A percentile compares a stretch with the other conserved stretches of the same genome.
These are phyloP conservation scores for Lysiphlebus fabarum DNA, from an alignment of 1,140 invertebrate genomes.

Conservation along the genomic window DNA sequence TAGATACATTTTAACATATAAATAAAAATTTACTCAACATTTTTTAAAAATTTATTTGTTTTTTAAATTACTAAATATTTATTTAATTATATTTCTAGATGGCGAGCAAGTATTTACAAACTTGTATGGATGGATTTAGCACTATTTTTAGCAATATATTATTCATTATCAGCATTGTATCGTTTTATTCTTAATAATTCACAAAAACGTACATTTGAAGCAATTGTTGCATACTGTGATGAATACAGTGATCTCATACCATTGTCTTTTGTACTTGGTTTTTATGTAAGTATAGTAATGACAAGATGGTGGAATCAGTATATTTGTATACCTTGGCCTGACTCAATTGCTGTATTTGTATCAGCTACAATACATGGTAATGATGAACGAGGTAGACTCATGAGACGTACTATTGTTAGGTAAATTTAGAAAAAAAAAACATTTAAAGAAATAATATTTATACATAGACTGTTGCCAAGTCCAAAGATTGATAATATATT, in stretches of 20 bases:
- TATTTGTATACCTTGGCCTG: conserved; percentile 73
- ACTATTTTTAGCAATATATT: conserved; percentile 63
- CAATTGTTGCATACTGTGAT: conserved; percentile 74
- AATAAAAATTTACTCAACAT: no score
- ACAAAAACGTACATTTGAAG: conserved; percentile 69
- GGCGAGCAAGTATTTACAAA: conserved; percentile 73
- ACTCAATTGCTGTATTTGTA: conserved; percentile 80
- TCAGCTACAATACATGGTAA: conserved; percentile 72
- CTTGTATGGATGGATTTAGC: conserved; percentile 69
- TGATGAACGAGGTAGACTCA: conserved; percentile 84
- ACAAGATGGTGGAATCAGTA: conserved; percentile 93
- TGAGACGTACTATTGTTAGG: conserved; percentile 83
- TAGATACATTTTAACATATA: not conserved
- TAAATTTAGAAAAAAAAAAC: conserved; percentile 40
- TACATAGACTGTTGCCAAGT: not conserved
- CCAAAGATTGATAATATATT: conserved; percentile 12
- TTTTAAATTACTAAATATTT: no score
- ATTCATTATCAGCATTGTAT: conserved; percentile 60
- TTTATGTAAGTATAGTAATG: conserved; percentile 90
- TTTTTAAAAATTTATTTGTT: no score
- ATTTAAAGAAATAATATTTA: not conserved
- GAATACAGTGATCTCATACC: conserved; percentile 77
- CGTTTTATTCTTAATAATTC: conserved; percentile 55
- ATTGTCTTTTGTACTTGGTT: conserved; percentile 83
- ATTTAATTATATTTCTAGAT: conserved; percentile 55